Evolutionary conservation across 2,113 vertebrate genomes (phyloP).

Genomic region (Cardinalis cardinalis): DNA sequence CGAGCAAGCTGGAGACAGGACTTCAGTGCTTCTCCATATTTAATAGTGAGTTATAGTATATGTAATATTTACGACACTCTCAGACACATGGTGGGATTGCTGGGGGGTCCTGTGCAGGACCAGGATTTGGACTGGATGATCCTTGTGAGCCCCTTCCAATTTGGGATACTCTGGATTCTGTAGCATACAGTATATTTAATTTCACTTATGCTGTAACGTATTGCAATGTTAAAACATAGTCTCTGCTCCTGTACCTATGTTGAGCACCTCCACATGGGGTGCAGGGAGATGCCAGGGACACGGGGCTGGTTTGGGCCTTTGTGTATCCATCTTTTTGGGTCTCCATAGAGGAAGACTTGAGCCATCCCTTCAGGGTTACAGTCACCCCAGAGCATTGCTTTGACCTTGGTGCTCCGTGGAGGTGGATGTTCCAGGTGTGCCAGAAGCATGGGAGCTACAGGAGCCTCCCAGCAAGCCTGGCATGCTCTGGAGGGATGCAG

Average conservation of each 20-base stretch:
- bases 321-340: neutral
- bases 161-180: neutral
- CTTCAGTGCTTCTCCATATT: neutral
- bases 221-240: neutral
- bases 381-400: neutral
- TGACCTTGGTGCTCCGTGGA: neutral
- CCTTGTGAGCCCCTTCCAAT: neutral
- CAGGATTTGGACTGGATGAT: neutral
- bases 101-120: neutral
- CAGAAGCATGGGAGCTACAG: neutral
- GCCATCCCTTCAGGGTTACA: rapidly evolving
- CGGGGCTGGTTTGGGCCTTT: neutral
- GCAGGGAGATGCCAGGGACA: rapidly evolving
- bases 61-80: neutral
- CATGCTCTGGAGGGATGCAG: rapidly evolving
- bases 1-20: neutral
- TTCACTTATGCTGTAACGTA: rapidly evolving
- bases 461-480: neutral
- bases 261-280: neutral
- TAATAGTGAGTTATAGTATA: neutral
- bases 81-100: neutral
- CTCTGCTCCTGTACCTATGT: too few species aligned
- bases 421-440: neutral
- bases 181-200: neutral
- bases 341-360: neutral